A percentile compares a stretch with the other conserved stretches of the same genome.
Evolutionary conservation across 2,888 invertebrate species (phyloP).

Genomic region (Tinea trinotella): DNA sequence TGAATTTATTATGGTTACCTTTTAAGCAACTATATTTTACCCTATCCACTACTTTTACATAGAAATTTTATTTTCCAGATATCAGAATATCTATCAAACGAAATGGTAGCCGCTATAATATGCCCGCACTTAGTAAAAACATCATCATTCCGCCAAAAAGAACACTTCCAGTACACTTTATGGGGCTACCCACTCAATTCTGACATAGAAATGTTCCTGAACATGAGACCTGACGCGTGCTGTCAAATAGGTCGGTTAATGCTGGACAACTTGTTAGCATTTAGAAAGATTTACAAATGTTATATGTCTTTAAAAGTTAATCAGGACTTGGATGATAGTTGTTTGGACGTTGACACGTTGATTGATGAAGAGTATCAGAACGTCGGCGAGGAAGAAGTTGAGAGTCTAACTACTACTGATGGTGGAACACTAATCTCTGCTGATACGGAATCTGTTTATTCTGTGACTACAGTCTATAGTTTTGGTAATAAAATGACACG

Average conservation of each 20-base stretch:
- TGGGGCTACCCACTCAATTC: constrained; percentile 73
- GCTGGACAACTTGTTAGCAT: constrained; percentile 65
- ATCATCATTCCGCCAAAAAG: constrained; percentile 62
- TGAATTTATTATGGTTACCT: too few relatives aligned
- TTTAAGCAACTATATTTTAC: too few relatives aligned
- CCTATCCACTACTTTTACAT: too few relatives aligned
- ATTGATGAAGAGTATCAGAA: constrained; percentile 65
- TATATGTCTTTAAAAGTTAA: constrained; percentile 39
- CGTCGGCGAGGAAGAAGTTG: constrained; percentile 54
- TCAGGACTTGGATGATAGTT: constrained; percentile 50
- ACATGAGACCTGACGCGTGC: constrained; percentile 72
- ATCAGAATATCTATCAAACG: constrained; percentile 75
- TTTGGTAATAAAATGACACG: constrained; percentile 45
- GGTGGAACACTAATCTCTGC: constrained; percentile 53
- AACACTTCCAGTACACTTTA: constrained; percentile 66
- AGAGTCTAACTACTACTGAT: constrained; percentile 48
- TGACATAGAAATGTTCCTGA: constrained; percentile 71
- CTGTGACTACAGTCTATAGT: constrained; percentile 57
- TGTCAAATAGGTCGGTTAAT: constrained; percentile 70
- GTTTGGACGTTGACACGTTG: constrained; percentile 52
- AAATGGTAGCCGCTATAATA: constrained; percentile 72
- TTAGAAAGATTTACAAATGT: constrained; percentile 63
- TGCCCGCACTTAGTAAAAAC: constrained; percentile 62
- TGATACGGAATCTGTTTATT: constrained; percentile 57
- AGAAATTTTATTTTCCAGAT: constrained; percentile 61